Conservation (phyloP, 2,797 vertebrate species). For the Malurus leucopterus region DNA sequence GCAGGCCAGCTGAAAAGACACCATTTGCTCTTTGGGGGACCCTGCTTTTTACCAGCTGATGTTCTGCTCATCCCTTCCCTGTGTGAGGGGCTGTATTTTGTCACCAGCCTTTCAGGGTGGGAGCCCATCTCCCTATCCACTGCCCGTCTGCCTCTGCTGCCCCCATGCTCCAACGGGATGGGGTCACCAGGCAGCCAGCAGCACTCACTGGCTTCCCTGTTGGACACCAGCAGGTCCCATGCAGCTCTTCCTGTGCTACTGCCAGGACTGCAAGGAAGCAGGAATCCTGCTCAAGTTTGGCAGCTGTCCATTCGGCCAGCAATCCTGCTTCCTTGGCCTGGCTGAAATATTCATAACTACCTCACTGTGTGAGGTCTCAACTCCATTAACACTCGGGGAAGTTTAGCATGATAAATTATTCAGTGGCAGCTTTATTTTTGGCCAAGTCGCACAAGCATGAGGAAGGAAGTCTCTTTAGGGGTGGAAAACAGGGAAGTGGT, state of each 20-base stretch:
- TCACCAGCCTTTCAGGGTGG: not conserved
- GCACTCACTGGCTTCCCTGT: not conserved
- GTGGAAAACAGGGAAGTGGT: not conserved
- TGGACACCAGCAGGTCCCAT: not conserved
- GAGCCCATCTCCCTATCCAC: not conserved
- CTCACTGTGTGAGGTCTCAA: not conserved
- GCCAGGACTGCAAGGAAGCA: not conserved
- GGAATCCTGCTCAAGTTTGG: not conserved
- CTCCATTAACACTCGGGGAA: constrained; percentile 46
- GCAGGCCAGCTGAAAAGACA: not conserved
- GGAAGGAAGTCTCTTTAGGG: not conserved
- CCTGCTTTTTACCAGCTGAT: not conserved
- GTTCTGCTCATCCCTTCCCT: not conserved
- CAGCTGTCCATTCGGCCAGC: not conserved
- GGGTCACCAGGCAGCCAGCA: not conserved
- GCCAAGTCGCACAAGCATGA: not conserved
- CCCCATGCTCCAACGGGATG: not conserved
- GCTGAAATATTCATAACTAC: constrained; percentile 49
- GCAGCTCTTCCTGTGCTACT: not conserved
- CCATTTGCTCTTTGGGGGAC: not conserved
- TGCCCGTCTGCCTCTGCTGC: not conserved
- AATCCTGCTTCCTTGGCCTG: not conserved
- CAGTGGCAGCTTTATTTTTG: constrained; percentile 40
- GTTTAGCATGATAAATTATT: constrained; percentile 50
- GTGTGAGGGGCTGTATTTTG: not conserved